A percentile compares a stretch with the other conserved stretches of the same genome.
phyloP scores from a whole-genome alignment of 2,113 vertebrate genomes.

The Microtus montanus region DNA sequence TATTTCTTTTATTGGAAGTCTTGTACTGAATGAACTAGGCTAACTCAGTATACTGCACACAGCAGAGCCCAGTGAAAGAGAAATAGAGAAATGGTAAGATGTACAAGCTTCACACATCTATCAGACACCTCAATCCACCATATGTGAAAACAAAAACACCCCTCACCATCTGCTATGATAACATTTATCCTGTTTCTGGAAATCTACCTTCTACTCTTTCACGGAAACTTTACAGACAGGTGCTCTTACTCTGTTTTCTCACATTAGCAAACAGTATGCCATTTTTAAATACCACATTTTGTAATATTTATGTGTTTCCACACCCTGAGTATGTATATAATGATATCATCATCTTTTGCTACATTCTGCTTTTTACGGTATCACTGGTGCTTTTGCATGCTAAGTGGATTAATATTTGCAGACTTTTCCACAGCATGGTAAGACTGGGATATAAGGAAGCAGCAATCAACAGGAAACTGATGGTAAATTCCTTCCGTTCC shows the following conservation, averaged over 20 bases:
- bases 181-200: background rate
- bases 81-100: background rate
- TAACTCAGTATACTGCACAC: background rate
- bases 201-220: background rate
- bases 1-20: conserved; percentile 35
- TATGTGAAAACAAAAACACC: background rate
- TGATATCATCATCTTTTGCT: background rate
- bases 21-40: background rate
- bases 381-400: background rate
- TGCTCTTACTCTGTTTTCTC: background rate
- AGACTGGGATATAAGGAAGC: background rate
- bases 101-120: background rate
- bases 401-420: background rate
- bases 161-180: background rate
- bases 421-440: background rate
- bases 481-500: background rate
- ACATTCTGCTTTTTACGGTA: background rate
- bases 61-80: background rate
- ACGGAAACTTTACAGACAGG: background rate
- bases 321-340: conserved; percentile 9
- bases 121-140: background rate
- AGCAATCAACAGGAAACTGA: background rate
- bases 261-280: background rate
- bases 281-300: background rate
- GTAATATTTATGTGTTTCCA: background rate